Percentiles rank a stretch among this genome's conserved stretches.
Conservation (phyloP, 2,797 vertebrate species). For the Triplophysa yarkandensis region DNA sequence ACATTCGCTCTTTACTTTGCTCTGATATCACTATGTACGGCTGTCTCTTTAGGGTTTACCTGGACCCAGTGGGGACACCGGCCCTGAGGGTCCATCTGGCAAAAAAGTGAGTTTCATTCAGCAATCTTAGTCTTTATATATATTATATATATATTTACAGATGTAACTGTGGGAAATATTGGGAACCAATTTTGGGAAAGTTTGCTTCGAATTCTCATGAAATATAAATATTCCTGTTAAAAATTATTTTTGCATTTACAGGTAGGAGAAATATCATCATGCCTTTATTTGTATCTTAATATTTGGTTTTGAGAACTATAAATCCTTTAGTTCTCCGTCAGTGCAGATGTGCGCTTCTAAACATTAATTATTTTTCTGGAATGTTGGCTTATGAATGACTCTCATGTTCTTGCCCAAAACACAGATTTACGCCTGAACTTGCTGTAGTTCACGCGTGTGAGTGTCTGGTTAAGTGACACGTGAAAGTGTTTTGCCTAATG, state of each 20-base stretch:
- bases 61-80: constrained; percentile 80
- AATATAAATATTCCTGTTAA: background rate
- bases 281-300: background rate
- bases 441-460: constrained; percentile 34
- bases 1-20: background rate
- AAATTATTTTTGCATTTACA: background rate
- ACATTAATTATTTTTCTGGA: constrained; percentile 75
- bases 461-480: constrained; percentile 41
- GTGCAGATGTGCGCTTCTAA: constrained; percentile 53
- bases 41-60: constrained; percentile 74
- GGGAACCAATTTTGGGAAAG: too few relatives aligned
- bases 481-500: constrained; percentile 23
- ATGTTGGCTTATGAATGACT: constrained; percentile 71
- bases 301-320: background rate
- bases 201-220: background rate
- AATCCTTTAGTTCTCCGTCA: constrained; percentile 55
- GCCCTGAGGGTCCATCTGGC: constrained; percentile 81
- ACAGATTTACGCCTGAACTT: constrained; percentile 68
- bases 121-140: too few relatives aligned
- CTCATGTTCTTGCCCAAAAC: constrained; percentile 63
- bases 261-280: background rate
- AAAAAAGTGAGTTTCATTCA: constrained; percentile 77
- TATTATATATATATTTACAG: too few relatives aligned
- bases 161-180: background rate
- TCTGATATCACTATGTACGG: too few relatives aligned